A percentile compares a stretch with the other conserved stretches of the same genome.
Conservation (phyloP, 2,113 vertebrate species). For the Phylloscopus trochiloides region DNA sequence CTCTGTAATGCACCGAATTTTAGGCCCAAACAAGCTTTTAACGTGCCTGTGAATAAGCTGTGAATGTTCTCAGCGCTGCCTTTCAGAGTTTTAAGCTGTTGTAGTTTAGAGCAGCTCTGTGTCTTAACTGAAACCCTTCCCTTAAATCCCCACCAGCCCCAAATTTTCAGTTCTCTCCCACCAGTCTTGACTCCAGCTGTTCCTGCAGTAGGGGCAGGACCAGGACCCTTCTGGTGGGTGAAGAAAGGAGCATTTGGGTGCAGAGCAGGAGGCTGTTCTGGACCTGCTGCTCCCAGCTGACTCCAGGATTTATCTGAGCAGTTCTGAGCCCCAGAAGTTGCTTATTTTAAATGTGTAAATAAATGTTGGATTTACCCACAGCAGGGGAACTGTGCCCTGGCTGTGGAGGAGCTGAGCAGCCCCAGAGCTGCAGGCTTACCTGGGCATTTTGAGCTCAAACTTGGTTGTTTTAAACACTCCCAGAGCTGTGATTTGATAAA, state of each 20-base stretch:
- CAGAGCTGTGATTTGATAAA: background rate
- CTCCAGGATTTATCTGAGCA: background rate
- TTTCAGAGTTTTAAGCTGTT: background rate
- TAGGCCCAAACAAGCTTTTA: background rate
- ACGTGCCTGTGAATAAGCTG: background rate
- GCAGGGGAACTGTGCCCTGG: background rate
- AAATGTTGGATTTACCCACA: accelerated
- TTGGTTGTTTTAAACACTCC: background rate
- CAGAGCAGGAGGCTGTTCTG: background rate
- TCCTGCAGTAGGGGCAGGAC: background rate
- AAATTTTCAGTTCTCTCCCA: background rate
- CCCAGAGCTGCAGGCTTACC: background rate
- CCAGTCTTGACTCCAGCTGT: background rate
- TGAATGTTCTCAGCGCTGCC: background rate
- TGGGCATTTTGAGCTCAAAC: background rate
- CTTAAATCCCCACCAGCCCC: background rate
- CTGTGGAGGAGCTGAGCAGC: background rate
- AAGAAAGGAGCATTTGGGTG: background rate
- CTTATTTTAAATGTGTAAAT: background rate
- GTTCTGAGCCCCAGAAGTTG: background rate
- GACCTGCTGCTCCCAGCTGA: background rate
- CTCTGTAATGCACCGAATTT: background rate
- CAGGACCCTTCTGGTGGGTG: background rate
- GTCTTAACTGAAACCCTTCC: background rate
- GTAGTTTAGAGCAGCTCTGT: background rate